phyloP scores from a whole-genome alignment of 1,140 invertebrate genomes.

The Lepidurus couesii region DNA sequence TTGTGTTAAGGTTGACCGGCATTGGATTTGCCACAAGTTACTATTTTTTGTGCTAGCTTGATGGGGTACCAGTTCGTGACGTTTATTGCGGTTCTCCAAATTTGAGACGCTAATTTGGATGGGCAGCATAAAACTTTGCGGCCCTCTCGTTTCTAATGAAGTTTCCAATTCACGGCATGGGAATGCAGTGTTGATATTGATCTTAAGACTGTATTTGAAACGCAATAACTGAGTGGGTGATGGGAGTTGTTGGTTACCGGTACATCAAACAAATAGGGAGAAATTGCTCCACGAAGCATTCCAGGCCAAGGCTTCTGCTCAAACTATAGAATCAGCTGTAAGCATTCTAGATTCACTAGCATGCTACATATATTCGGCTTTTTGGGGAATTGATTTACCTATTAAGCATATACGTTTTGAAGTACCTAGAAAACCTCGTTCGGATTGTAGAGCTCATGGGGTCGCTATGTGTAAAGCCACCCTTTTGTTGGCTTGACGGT shows the following conservation, averaged over 20 bases:
- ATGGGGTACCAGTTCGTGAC: too few relatives aligned
- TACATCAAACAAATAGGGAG: neutral
- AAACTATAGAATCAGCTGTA: neutral
- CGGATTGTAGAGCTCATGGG: neutral
- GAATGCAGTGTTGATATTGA: neutral
- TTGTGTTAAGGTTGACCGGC: too few relatives aligned
- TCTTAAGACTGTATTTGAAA: neutral
- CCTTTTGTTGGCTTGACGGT: neutral
- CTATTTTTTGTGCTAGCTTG: too few relatives aligned
- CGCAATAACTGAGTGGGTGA: neutral
- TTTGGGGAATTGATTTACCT: neutral
- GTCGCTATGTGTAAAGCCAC: conserved; percentile 1
- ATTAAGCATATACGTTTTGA: neutral
- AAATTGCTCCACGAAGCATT: neutral
- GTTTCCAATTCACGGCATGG: neutral
- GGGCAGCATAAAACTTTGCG: neutral
- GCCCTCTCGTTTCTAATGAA: neutral
- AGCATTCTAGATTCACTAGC: neutral
- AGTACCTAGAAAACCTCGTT: neutral
- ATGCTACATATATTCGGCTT: neutral
- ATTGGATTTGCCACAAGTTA: too few relatives aligned
- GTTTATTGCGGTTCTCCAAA: neutral
- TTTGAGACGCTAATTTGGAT: neutral
- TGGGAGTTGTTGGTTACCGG: neutral
- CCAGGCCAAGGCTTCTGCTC: neutral